These are phyloP conservation scores for Alexandromys fortis DNA, from an alignment of 2,113 vertebrate genomes.

Conservation along the genomic window DNA sequence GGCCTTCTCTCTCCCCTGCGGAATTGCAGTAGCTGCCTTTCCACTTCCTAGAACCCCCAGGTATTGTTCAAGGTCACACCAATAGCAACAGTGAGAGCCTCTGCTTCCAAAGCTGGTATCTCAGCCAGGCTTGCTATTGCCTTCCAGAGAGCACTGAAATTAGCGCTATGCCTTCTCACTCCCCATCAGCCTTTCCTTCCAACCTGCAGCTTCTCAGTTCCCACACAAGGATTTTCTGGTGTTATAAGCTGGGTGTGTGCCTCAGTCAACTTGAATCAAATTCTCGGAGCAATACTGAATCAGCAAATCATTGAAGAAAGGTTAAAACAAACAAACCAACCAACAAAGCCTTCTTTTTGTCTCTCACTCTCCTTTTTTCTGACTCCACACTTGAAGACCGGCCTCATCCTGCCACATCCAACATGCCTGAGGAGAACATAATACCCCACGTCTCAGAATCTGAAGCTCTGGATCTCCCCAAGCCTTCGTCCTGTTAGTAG, in stretches of 20 bases:
- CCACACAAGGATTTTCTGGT: background rate
- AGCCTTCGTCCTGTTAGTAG: background rate
- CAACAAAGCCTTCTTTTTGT: background rate
- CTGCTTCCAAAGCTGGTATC: background rate
- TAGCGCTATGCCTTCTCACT: background rate
- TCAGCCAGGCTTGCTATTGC: background rate
- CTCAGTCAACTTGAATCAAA: background rate
- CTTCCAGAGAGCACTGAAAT: background rate
- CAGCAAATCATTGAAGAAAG: slow-evolving; percentile 10
- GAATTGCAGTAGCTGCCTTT: background rate
- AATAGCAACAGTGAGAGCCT: background rate
- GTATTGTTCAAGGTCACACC: background rate
- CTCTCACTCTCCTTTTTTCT: background rate
- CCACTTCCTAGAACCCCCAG: background rate
- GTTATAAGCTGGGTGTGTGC: background rate
- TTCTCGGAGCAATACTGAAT: background rate
- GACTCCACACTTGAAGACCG: background rate
- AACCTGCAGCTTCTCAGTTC: background rate
- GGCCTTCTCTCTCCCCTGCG: background rate
- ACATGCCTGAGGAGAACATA: background rate
- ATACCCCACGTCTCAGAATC: background rate
- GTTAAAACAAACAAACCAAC: background rate
- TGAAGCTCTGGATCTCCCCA: background rate
- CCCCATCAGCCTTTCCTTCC: background rate
- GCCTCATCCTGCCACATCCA: background rate